Conservation (phyloP, 2,888 invertebrate species). For the Zygogramma bicolorata region DNA sequence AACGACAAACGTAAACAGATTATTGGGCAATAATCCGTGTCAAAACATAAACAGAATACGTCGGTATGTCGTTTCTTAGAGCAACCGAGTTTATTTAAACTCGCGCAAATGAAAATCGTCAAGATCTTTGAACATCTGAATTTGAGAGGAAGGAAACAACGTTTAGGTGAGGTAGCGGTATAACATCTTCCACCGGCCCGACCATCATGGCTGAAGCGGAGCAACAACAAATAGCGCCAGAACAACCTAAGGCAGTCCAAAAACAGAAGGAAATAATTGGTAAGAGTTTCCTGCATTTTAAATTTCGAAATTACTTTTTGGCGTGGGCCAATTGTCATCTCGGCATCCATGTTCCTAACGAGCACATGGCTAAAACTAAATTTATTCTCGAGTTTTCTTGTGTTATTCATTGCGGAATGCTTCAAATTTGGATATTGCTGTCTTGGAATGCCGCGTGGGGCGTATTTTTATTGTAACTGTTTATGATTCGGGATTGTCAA, state of each 20-base stretch:
- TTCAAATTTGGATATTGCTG: neutral
- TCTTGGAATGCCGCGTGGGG: neutral
- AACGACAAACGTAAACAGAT: neutral
- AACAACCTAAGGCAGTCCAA: slow-evolving; percentile 73
- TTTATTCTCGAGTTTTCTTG: neutral
- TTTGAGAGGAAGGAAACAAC: slow-evolving; percentile 76
- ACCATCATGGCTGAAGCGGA: slow-evolving; percentile 92
- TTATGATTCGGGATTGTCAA: neutral
- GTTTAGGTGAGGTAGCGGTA: slow-evolving; percentile 82
- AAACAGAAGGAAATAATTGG: slow-evolving; percentile 90
- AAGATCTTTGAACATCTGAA: slow-evolving; percentile 68
- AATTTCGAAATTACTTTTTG: slow-evolving; percentile 28
- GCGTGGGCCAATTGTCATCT: slow-evolving; percentile 49
- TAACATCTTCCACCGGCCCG: slow-evolving; percentile 81
- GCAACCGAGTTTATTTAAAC: slow-evolving; percentile 56
- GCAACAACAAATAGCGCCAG: slow-evolving; percentile 71
- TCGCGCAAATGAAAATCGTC: slow-evolving; percentile 58
- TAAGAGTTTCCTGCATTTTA: slow-evolving; percentile 67
- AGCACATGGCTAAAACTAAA: slow-evolving; percentile 59
- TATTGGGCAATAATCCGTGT: neutral
- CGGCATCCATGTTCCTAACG: slow-evolving; percentile 62
- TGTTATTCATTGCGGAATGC: neutral
- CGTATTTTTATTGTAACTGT: neutral
- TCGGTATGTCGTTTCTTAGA: slow-evolving; percentile 42
- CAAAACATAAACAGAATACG: neutral